Evolutionary conservation across 2,113 vertebrate species (phyloP).

Genomic region (Neogobius melanostomus): DNA sequence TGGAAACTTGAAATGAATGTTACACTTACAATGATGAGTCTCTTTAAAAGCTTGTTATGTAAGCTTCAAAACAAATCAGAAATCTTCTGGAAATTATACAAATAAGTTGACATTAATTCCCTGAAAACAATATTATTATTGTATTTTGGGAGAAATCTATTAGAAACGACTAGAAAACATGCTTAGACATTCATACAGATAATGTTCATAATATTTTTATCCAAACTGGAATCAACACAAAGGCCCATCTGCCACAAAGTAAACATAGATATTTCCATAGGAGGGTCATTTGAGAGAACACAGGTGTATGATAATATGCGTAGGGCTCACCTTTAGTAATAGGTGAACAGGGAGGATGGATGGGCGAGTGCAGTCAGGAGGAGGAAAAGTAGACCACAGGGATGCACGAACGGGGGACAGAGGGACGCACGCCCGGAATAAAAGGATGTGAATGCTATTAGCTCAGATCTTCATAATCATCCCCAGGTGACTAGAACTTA

Average conservation of each 20-base stretch:
- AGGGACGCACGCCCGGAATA: conserved; percentile 55
- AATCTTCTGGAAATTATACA: no score
- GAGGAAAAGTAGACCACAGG: conserved; percentile 62
- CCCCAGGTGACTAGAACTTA: conserved; percentile 72
- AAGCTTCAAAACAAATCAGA: no score
- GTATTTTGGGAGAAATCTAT: no score
- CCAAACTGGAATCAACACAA: not conserved
- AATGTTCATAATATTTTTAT: not conserved
- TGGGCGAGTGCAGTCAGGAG: conserved; percentile 47
- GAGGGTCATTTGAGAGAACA: conserved; percentile 29
- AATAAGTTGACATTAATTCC: no score
- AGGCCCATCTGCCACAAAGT: conserved; percentile 12
- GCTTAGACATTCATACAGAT: no score
- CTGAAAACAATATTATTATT: no score
- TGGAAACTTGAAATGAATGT: no score
- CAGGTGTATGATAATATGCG: conserved; percentile 49
- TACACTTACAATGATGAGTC: no score
- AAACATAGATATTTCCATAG: conserved; percentile 16
- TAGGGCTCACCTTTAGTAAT: conserved; percentile 45
- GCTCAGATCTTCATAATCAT: conserved; percentile 71
- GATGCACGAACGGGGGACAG: conserved; percentile 46
- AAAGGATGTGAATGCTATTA: conserved; percentile 68
- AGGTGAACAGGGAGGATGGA: conserved; percentile 41
- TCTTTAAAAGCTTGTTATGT: no score
- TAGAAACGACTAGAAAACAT: no score